Base-by-base conservation (phyloP, 2,797 vertebrate genomes). In the Chelmon rostratus region DNA sequence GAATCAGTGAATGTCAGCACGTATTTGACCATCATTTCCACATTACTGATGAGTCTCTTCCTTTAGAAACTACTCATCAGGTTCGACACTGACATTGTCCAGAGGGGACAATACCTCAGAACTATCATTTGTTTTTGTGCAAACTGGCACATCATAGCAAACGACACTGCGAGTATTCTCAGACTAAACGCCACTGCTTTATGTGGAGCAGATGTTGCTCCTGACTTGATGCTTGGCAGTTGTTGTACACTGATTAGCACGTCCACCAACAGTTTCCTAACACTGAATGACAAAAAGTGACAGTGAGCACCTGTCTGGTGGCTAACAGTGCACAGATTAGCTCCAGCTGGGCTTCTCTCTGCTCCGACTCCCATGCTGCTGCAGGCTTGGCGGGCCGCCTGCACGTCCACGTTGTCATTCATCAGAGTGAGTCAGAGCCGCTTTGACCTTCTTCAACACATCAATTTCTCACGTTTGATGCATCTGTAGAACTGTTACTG, bases 381-480 rank as follows among this genome's bases (percentile, higher is more conserved):
- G 61, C 66, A 46, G 68, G 67, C 76, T 80, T 68, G 4, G 52
- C 59, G 16, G 21, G 28, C 64, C 62, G 59, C 80, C 68, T 63
- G 78, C 53, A 23, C 70, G 6, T 53, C 66, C 47, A 68, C 46
- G 46, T 68, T 53, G 72, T 56, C 68, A 42, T 72, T 78, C 58
- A 69, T 58, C 77, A 37, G 56, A 66, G 16, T 25, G 73, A 82
- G 58, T 76, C 69, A 31, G 28, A 66, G 62, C 33, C 50, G 53
- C 75, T 68, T 69, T 23, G 52, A 67, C 80, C 59, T 58, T 58
- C 28, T 65, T 59, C n/a, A 31, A 23, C 8, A 7, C 57, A 67
- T 56, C 21, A 3, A 10, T 53, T 64, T 38, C 21, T 77, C 54
- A 37, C 31, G 54, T 79, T 37, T 54, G 33, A 21, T 38, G 50